phyloP scores from a whole-genome alignment of 2,797 vertebrate genomes.

The Enteromius anoplus region DNA sequence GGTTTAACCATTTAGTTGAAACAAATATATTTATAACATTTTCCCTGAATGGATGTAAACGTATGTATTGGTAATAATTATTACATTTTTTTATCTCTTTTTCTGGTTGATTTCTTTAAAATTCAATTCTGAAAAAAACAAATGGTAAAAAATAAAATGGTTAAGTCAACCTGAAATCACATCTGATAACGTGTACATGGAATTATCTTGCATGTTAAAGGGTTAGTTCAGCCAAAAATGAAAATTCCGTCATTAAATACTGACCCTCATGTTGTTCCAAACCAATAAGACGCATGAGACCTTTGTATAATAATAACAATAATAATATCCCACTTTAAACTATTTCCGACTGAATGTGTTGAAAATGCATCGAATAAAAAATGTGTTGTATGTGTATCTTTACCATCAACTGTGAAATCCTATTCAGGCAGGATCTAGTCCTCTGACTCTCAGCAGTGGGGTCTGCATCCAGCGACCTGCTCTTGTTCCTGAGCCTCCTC shows the following conservation, averaged over 20 bases:
- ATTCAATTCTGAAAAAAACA: neutral
- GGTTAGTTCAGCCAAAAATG: no score
- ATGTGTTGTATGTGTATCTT: neutral
- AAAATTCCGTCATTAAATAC: no score
- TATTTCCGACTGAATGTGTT: neutral
- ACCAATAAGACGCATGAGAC: no score
- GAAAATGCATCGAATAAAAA: neutral
- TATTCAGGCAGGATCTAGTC: neutral
- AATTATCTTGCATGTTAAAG: neutral
- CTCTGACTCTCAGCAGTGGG: neutral
- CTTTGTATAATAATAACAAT: no score
- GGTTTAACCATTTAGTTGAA: neutral
- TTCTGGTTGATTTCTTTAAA: neutral
- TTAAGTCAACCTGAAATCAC: neutral
- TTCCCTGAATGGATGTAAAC: neutral
- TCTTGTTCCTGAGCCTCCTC: neutral
- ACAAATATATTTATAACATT: neutral
- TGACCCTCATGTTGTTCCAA: no score
- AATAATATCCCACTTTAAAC: neutral
- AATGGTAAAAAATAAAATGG: neutral
- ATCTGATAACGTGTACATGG: no score
- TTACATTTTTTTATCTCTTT: neutral
- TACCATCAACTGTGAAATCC: neutral
- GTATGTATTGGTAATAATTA: neutral
- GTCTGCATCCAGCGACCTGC: neutral